Evolutionary conservation across 2,888 invertebrate genomes (phyloP), one percentile per base, ranked within the genome.

Genomic region (Danaus chrysippus): DNA sequence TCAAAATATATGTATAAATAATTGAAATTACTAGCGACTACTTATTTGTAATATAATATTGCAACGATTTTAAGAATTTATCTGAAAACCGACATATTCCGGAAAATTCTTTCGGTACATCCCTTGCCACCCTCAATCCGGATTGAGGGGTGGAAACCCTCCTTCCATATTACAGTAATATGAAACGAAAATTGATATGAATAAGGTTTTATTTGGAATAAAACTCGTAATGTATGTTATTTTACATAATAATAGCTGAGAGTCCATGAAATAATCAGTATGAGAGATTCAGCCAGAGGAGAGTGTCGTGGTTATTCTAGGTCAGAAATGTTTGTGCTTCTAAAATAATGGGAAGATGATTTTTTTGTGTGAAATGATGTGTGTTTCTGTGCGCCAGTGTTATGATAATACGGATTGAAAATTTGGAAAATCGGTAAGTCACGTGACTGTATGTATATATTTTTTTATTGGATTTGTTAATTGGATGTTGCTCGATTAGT

Each of bases 191-290:
- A 0, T 0, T 0, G 1, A 2, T 1, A 0, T 0, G 0, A 10
- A 62, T 75, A 71, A 68, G 69, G 69, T 65, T 42, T 6, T 72
- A 56, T 73, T 71, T 77, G 56, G 57, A 10, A 53, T 71, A 62
- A 41, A 44, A 9, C 0, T 2, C 17, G 55, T 57, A 76, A 78
- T 79, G 76, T 76, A 82, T 72, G 81, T 78, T 77, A 79, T 81
- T 83, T 77, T 78, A 84, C 76, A 82, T 81, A 83, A 75, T 76
- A 79, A 75, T 77, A 74, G 76, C 75, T 78, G 70, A 73, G 70
- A 70, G 68, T 64, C 75, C 74, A 83, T 86, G 81, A 86, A 89
- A 87, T 87, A 87, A 87, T 87, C 89, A 89, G 89, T 88, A 85
- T 77, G 73, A 73, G 73, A 72, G 76, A 67, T 70, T 71, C 66